These are phyloP conservation scores for Tringa solitaria DNA, from an alignment of 2,113 vertebrate species.

Conservation along the genomic window DNA sequence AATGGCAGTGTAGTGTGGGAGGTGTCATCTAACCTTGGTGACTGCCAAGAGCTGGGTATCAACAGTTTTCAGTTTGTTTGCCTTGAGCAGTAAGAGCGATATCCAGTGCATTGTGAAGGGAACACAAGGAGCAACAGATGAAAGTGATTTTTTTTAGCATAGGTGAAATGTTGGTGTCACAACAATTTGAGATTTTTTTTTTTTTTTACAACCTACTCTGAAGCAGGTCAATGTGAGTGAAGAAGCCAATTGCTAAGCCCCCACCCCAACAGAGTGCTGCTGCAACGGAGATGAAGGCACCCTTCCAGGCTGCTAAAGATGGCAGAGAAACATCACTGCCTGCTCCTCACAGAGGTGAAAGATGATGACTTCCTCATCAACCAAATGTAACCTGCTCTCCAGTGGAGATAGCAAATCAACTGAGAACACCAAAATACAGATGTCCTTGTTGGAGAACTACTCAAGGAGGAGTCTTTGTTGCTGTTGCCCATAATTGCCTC, in stretches of 20 bases:
- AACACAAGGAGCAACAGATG: not conserved
- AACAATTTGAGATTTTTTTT: not conserved
- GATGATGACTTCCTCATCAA: fast-evolving
- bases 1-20: not conserved
- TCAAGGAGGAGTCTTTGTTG: not conserved
- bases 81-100: not conserved
- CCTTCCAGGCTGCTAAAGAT: not conserved
- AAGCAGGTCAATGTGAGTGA: not conserved
- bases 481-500: not conserved
- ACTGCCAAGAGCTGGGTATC: not conserved
- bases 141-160: not conserved
- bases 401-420: not conserved
- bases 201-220: not conserved
- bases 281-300: not conserved
- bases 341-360: not conserved
- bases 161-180: not conserved
- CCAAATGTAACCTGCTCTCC: fast-evolving
- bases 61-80: not conserved
- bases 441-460: not conserved
- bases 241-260: not conserved
- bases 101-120: not conserved
- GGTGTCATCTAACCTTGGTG: not conserved
- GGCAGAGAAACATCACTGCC: not conserved
- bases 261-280: fast-evolving
- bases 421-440: not conserved